Conservation (phyloP, 2,113 vertebrate species). For the Pseudonaja textilis region DNA sequence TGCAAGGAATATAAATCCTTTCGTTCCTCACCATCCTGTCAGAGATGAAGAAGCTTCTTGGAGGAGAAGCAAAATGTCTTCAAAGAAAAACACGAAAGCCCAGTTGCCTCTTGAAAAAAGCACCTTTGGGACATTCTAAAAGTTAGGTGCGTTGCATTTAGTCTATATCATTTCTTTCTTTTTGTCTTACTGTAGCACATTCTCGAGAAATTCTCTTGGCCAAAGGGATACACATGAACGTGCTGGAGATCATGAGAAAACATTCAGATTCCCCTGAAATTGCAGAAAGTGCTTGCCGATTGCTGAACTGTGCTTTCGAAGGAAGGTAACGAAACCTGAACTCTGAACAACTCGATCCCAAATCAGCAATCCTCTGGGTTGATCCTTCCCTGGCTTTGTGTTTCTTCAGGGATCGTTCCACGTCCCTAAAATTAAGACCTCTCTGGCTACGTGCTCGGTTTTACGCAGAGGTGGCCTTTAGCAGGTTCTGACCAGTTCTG, state of each 20-base stretch:
- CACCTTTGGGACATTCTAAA: not conserved
- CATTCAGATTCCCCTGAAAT: conserved; percentile 76
- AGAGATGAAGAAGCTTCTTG: no score
- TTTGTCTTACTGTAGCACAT: conserved; percentile 69
- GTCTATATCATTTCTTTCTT: not conserved
- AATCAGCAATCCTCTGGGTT: not conserved
- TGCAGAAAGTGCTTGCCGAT: conserved; percentile 81
- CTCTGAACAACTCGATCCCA: not conserved
- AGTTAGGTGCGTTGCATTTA: not conserved
- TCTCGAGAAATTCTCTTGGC: conserved; percentile 81
- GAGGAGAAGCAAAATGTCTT: no score
- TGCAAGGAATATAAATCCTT: no score
- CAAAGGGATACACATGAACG: conserved; percentile 90
- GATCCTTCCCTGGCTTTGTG: not conserved
- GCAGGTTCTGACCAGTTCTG: no score
- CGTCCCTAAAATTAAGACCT: not conserved
- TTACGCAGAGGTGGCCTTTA: no score
- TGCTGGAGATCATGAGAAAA: conserved; percentile 89
- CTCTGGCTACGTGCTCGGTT: not conserved
- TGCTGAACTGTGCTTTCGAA: conserved; percentile 84
- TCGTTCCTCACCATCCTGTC: no score
- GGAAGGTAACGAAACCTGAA: conserved; percentile 76
- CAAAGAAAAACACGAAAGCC: no score
- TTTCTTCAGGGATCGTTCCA: not conserved
- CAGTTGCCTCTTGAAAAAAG: no score